Base-by-base conservation (phyloP, 1,140 invertebrate genomes). In the Idris sp. region DNA sequence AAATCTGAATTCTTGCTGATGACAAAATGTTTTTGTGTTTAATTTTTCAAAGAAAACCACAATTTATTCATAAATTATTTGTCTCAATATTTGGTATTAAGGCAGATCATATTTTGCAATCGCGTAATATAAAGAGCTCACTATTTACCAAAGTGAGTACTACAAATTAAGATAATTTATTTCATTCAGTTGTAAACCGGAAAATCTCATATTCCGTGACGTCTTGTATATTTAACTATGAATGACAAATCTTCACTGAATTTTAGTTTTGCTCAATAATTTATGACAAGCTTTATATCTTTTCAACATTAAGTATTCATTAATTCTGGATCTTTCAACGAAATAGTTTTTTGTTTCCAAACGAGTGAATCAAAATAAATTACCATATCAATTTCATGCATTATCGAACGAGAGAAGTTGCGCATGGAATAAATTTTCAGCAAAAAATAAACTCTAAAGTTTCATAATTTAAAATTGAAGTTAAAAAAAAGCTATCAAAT, bases 321-420 rank as follows among this genome's bases (percentile, higher is more conserved):
- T 61, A 48, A 61, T 61, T 61, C 58, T n/a, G 26, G n/a, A 51
- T 62, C 35, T 22, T 51, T 49, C 35, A 7, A 25, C 28, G 46
- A 31, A 51, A 62, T 19, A 49, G 15, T 43, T 62, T 64, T 53
- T 53, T 64, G 26, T 51, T 64, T 53, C 14, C 36, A 44, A 35
- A 31, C 48, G 59, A 53, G 59, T 30, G 59, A 64, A 53, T 53
- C 36, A 51, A 64, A 64, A 64, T 53, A 51, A 64, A 64, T 64
- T 64, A 64, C 59, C 59, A 64, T 64, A 51, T 51, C 59, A 43
- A 64, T 64, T 64, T 64, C 48, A 64, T 64, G 59, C 59, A 64
- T 64, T 64, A 64, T 64, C 59, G 48, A 64, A 22, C 48, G 16
- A 53, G 28, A 2, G 18, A 44, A 64, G 13, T 51, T 53, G 59